Evolutionary conservation across 2,113 vertebrate genomes (phyloP), one percentile per base, ranked within the genome.

Genomic region (Phrynosoma platyrhinos): DNA sequence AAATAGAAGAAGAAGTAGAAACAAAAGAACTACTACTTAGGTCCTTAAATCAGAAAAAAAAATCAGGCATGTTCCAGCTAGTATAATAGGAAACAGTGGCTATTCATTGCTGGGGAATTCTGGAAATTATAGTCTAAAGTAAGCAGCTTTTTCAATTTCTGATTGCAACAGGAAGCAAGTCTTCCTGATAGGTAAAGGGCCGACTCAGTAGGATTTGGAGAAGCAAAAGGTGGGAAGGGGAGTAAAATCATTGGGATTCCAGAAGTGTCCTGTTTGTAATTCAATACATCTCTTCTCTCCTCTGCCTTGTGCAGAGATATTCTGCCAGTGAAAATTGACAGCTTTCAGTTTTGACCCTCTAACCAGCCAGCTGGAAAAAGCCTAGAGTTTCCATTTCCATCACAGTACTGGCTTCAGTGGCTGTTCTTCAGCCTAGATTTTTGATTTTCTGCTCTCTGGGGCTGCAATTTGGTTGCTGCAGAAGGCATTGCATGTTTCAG

Each of bases 381-480:
- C 30, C n/a, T 1, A 18, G 40, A 1, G 58, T 47, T 36, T 20
- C 6, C 9, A 12, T 16, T 36, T 25, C 40, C 36, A 13, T 27
- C 36, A 27, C 14, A 30, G 32, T 10, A 27, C 36, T n/a, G 40
- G 58, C 84, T 23, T 2, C 9, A 4, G 23, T 30, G 25, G 8
- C 68, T 9, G 25, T 27, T 78, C 58, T 64, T 40, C 21, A 58
- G 55, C 75, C 27, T 2, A 42, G 23, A 23, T 72, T 66, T 77
- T 23, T n/a, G 83, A 42, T 64, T 77, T 25, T 47, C 72, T 78
- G 55, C 27, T 85, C 72, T n/a, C 74, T 4, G 20, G 84, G 74
- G 27, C n/a, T 78, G 84, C 58, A 68, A 42, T 42, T 36, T n/a
- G 68, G 40, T 36, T 66, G 40, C 84, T 78, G 84, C 84, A 85